Evolutionary conservation across 2,888 invertebrate species (phyloP), one percentile per base, ranked within the genome.

Genomic region (Troides oblongomaculatus): DNA sequence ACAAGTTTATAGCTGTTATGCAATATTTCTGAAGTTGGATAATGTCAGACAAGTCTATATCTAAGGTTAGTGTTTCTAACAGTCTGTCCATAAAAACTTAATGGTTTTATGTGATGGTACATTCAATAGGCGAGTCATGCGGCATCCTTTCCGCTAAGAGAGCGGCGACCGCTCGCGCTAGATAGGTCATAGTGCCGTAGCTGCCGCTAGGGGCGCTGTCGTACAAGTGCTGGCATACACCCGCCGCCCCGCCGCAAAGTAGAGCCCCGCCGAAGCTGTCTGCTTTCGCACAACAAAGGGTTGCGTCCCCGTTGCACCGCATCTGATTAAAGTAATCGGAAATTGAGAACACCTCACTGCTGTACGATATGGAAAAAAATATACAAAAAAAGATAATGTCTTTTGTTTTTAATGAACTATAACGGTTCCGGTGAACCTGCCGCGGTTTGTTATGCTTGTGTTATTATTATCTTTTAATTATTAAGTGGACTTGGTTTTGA

Each of bases 201-300:
- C 97, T 96, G 72, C 99, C 99, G 85, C 98, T 98, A 2, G 99
- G 99, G 30, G 99, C 99, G 85, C 97, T 97, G 90, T 99, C 99
- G 87, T 99, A 99, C 86, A 99, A 96, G 87, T 99, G 98, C 87
- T 98, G 97, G 87, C 99, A 99, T 74, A 99, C 97, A 77, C 97
- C 97, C 0, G 98, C 98, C 43, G 99, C 98, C 66, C 99, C 99
- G 67, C 97, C 97, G 85, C 99, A 99, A 56, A 97, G 89, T 50
- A 96, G 87, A 72, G 95, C 94, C 4, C 95, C 95, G 66, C 72
- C 93, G 91, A 71, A 94, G 0, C 69, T 46, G 39, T 73, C 76
- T 10, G 94, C 94, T 87, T 97, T 97, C 5, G 97, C 98, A 90
- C 99, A 99, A 86, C 99, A 99, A 18, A 98, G 90, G 0, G 97